Conservation (phyloP, 1,140 invertebrate species). For the Ridgeia piscesae region DNA sequence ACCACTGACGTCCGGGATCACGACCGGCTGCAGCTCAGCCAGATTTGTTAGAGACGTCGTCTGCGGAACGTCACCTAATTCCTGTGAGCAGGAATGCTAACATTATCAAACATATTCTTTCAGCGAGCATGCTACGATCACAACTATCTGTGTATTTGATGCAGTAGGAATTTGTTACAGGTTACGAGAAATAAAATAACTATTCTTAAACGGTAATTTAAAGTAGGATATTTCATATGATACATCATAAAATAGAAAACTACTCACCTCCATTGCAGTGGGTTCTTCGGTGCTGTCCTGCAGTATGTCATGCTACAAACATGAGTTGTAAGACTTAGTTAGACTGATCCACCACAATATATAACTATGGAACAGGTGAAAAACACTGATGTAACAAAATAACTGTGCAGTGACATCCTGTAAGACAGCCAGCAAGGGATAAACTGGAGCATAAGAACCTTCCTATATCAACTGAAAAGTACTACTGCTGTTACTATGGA, state of each 20-base stretch:
- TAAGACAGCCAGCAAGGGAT: too few relatives aligned
- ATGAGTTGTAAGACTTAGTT: not conserved
- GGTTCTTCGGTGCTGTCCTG: not conserved
- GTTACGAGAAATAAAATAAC: too few relatives aligned
- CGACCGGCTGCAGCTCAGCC: slow-evolving; percentile 19
- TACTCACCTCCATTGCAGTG: not conserved
- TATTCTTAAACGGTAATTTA: not conserved
- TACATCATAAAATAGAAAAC: not conserved
- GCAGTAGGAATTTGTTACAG: not conserved
- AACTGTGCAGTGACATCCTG: too few relatives aligned
- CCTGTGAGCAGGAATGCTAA: not conserved
- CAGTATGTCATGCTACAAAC: not conserved
- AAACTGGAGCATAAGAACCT: too few relatives aligned
- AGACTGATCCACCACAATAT: too few relatives aligned
- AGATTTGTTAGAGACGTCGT: not conserved
- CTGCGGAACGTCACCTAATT: not conserved
- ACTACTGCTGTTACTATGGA: too few relatives aligned
- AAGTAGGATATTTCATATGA: not conserved
- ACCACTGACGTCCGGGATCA: not conserved
- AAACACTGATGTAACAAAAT: too few relatives aligned
- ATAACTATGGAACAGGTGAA: too few relatives aligned
- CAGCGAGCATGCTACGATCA: too few relatives aligned
- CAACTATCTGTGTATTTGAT: not conserved
- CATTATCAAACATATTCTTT: not conserved
- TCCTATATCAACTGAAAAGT: too few relatives aligned